Conservation (phyloP, 92 coral and sea anemone species). For the Galaxea fascicularis region DNA sequence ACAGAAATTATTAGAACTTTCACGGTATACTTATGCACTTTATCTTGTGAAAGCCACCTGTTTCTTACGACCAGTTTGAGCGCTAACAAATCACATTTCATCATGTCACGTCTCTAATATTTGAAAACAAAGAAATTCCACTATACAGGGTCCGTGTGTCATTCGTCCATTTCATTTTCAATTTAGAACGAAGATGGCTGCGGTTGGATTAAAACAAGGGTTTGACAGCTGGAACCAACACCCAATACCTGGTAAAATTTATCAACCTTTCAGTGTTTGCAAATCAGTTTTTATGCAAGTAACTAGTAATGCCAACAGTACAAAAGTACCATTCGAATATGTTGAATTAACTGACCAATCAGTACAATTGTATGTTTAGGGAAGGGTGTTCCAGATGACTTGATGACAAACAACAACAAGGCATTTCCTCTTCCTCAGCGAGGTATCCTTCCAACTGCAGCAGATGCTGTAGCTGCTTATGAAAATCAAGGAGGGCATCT, state of each 20-base stretch:
- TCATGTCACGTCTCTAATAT: too few relatives aligned
- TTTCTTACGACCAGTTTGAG: too few relatives aligned
- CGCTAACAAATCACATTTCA: too few relatives aligned
- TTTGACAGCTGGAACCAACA: conserved; percentile 50
- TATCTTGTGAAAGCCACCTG: too few relatives aligned
- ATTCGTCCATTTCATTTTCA: too few relatives aligned
- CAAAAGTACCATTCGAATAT: not conserved
- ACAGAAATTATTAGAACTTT: too few relatives aligned
- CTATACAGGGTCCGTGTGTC: too few relatives aligned
- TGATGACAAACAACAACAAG: conserved; percentile 21
- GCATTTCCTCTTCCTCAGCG: conserved; percentile 25
- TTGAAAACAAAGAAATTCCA: too few relatives aligned
- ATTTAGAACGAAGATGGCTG: too few relatives aligned
- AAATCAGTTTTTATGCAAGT: not conserved
- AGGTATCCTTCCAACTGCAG: conserved; percentile 48
- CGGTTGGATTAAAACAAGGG: conserved; percentile 43
- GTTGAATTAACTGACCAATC: not conserved
- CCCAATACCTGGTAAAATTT: conserved; percentile 30
- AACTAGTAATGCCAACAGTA: not conserved
- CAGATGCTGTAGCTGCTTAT: conserved; percentile 50
- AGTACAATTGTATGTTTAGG: conserved; percentile 2
- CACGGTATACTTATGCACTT: too few relatives aligned
- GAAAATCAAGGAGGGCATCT: conserved; percentile 42
- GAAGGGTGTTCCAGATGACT: conserved; percentile 35
- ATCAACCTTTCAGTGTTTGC: not conserved